Evolutionary conservation across 2,888 invertebrate genomes (phyloP), one percentile per base, ranked within the genome.

Genomic region (Drosophila histrio): DNA sequence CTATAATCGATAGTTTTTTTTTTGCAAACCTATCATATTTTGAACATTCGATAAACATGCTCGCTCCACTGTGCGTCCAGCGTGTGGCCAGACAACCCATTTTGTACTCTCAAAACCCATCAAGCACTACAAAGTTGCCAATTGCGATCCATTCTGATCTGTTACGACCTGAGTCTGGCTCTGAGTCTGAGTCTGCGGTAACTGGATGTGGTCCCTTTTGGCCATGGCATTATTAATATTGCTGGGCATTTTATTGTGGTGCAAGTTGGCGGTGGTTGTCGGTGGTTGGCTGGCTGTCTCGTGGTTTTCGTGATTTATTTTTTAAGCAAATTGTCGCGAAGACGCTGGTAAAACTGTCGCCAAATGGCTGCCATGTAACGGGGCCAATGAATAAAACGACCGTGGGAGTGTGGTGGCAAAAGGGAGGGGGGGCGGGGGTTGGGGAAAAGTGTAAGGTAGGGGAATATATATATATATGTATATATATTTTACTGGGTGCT

Each of bases 231-330:
- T 36, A 53, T 53, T 53, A 52, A 52, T 52, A 52, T 34, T 19
- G 22, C 21, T 46, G 50, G 50, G 52, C 44, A 79, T 73, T 79
- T 75, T 62, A 82, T 82, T 80, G 82, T 68, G 79, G 66, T 72
- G 75, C 80, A 60, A 60, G 60, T 63, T 67, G 62, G 63, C 62
- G 60, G 50, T 62, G 11, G 41, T 24, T 68, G 75, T 63, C 54
- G 75, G 66, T 78, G 19, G 38, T 15, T 24, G 26, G 38, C 21
- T 80, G 53, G 57, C 46, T 73, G 73, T 54, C 78, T 76, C 66
- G 80, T 75, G 81, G 78, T 84, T 87, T 87, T 87, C 85, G 89
- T 90, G 90, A 90, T 90, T 90, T 90, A 90, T 90, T 89, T 82
- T 89, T 82, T 79, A 81, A 83, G 83, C 85, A 88, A 89, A 89